Evolutionary conservation across 2,113 vertebrate species (phyloP).

Genomic region (Deroptyus accipitrinus): DNA sequence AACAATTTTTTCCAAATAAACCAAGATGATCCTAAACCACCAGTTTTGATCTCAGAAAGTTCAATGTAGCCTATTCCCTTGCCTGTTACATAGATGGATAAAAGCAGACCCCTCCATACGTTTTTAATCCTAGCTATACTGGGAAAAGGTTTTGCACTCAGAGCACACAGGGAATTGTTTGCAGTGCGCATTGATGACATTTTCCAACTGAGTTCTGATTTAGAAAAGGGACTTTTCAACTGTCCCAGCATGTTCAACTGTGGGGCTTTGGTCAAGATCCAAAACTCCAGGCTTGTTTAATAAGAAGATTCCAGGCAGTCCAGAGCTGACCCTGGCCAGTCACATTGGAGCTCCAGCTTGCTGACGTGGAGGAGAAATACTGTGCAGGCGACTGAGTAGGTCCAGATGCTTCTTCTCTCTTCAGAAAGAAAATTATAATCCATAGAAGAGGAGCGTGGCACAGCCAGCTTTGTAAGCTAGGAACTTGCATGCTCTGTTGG

Average conservation of each 20-base stretch:
- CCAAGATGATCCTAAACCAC: background rate
- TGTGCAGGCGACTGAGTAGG: conserved; percentile 62
- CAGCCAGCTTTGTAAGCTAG: conserved; percentile 62
- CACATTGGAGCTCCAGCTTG: conserved; percentile 18
- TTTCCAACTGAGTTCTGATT: background rate
- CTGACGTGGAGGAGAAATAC: conserved; percentile 59
- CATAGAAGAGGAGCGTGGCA: conserved; percentile 65
- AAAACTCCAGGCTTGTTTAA: background rate
- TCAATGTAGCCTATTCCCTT: background rate
- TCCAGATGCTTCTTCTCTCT: conserved; percentile 72
- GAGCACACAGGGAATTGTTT: background rate
- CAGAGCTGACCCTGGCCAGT: conserved; percentile 31
- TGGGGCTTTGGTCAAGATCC: conserved; percentile 25
- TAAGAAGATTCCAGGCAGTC: conserved; percentile 18
- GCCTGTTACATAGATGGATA: background rate
- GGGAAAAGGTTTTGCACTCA: background rate
- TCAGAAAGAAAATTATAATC: conserved; percentile 76
- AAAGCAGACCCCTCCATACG: background rate
- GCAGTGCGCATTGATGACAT: background rate
- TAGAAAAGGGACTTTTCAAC: background rate
- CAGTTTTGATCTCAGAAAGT: background rate
- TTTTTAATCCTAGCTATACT: background rate
- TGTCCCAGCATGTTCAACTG: background rate
- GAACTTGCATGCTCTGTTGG: conserved; percentile 67
- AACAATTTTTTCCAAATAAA: background rate